Conservation (phyloP, 2,797 vertebrate genomes). For the Halcyon badia region DNA sequence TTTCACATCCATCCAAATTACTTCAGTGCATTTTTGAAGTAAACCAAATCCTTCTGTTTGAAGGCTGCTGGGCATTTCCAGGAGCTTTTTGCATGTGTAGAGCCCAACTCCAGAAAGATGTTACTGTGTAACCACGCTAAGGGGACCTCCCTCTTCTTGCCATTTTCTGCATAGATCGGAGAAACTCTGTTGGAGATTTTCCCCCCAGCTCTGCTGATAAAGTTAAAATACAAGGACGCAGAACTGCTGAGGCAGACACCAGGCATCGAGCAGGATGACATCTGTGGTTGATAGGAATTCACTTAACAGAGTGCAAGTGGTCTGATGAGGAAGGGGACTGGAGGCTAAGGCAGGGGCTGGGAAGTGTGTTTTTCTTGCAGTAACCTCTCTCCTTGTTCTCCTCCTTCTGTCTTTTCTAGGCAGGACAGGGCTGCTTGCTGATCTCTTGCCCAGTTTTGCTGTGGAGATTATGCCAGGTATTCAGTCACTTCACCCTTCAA, state of each 20-base stretch:
- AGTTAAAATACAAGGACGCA: slow-evolving; percentile 43
- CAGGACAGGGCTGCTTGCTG: slow-evolving; percentile 96
- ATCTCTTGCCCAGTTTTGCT: slow-evolving; percentile 99
- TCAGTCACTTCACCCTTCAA: slow-evolving; percentile 78
- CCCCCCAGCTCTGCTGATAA: background rate
- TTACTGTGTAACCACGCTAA: background rate
- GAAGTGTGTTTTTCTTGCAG: slow-evolving; percentile 70
- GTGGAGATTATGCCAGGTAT: slow-evolving; percentile 99
- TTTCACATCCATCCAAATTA: background rate
- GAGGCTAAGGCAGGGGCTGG: slow-evolving; percentile 21
- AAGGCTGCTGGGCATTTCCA: background rate
- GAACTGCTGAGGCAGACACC: slow-evolving; percentile 17
- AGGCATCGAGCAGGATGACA: background rate
- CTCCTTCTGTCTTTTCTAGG: slow-evolving; percentile 93
- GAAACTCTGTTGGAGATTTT: background rate
- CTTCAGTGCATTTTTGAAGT: background rate
- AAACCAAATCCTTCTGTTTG: background rate
- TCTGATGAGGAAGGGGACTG: background rate
- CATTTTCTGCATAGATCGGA: background rate
- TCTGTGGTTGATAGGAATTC: slow-evolving; percentile 17
- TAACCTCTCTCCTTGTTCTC: slow-evolving; percentile 82
- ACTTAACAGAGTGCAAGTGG: background rate
- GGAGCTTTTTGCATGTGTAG: background rate
- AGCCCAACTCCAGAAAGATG: background rate
- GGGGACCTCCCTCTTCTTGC: background rate